Evolutionary conservation across 1,140 invertebrate species (phyloP).

Genomic region (Bombus superbus): DNA sequence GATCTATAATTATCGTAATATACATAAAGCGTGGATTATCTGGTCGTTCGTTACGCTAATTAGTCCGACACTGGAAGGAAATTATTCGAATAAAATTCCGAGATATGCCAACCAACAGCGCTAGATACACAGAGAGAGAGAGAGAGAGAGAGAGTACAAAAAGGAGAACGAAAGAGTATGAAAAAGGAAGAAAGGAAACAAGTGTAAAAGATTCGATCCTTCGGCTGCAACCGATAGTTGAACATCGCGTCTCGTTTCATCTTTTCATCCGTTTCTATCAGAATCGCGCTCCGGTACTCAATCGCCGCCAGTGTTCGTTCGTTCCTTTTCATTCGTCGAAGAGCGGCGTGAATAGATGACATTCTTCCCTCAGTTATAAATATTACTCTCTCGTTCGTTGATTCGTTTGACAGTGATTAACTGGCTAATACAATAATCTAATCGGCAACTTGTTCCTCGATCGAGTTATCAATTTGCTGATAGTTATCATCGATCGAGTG

Average conservation of each 20-base stretch:
- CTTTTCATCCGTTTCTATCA: not conserved
- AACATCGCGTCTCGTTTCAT: not conserved
- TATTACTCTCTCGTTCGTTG: too few species aligned
- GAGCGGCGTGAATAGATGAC: too few species aligned
- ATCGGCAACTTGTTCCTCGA: too few species aligned
- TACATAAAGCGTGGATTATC: not conserved
- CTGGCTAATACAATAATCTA: too few species aligned
- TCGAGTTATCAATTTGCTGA: too few species aligned
- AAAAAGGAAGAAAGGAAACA: not conserved
- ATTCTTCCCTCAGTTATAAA: too few species aligned
- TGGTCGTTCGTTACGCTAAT: not conserved
- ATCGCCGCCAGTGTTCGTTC: not conserved
- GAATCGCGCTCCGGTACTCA: not conserved
- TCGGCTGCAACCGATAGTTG: not conserved
- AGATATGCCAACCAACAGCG: not conserved
- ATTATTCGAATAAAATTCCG: not conserved
- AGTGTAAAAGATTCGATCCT: too few species aligned
- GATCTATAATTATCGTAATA: not conserved
- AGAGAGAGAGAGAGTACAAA: not conserved
- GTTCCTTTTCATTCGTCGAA: too few species aligned
- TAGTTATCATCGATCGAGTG: too few species aligned
- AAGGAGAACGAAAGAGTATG: not conserved
- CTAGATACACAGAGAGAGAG: not conserved
- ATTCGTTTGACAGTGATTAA: too few species aligned
- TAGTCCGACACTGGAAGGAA: not conserved